Evolutionary conservation across 2,888 invertebrate genomes (phyloP).

Genomic region (Hirtodrosophila trivittata): DNA sequence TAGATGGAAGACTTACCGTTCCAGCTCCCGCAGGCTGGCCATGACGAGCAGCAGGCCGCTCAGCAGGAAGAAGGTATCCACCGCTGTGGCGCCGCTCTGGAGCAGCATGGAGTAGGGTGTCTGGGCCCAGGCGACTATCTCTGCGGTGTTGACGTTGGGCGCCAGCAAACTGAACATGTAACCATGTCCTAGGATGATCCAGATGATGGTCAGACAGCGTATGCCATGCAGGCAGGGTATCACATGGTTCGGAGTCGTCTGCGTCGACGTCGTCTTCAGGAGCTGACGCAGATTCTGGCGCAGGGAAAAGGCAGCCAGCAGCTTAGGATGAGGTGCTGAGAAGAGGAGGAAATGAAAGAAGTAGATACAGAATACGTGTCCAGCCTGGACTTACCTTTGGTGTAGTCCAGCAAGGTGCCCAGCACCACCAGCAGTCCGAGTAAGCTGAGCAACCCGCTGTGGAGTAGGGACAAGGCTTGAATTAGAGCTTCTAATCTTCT

Average conservation of each 20-base stretch:
- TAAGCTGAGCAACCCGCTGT: slow-evolving; percentile 42
- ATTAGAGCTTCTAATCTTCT: no score
- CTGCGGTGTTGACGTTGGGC: slow-evolving; percentile 50
- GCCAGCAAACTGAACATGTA: slow-evolving; percentile 45
- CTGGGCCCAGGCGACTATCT: slow-evolving; percentile 46
- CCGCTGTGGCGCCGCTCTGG: slow-evolving; percentile 84
- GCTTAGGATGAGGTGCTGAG: slow-evolving; percentile 25
- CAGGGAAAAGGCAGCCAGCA: slow-evolving; percentile 67
- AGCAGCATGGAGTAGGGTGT: slow-evolving; percentile 61
- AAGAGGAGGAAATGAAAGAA: background rate
- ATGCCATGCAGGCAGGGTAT: slow-evolving; percentile 83
- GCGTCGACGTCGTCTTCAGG: slow-evolving; percentile 8
- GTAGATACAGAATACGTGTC: no score
- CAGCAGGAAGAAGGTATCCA: slow-evolving; percentile 86
- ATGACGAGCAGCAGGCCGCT: slow-evolving; percentile 85
- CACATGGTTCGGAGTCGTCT: slow-evolving; percentile 25
- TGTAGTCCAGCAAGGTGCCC: slow-evolving; percentile 60
- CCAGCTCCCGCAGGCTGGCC: slow-evolving; percentile 60
- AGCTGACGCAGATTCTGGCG: slow-evolving; percentile 44
- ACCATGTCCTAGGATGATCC: slow-evolving; percentile 82
- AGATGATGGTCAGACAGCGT: slow-evolving; percentile 81
- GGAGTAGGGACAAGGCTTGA: background rate
- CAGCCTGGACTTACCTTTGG: slow-evolving; percentile 31
- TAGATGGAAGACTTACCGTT: slow-evolving; percentile 44
- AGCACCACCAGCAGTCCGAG: slow-evolving; percentile 45